Evolutionary conservation across 2,113 vertebrate genomes (phyloP), one percentile per base, ranked within the genome.

Genomic region (Notarius quadriscutis): DNA sequence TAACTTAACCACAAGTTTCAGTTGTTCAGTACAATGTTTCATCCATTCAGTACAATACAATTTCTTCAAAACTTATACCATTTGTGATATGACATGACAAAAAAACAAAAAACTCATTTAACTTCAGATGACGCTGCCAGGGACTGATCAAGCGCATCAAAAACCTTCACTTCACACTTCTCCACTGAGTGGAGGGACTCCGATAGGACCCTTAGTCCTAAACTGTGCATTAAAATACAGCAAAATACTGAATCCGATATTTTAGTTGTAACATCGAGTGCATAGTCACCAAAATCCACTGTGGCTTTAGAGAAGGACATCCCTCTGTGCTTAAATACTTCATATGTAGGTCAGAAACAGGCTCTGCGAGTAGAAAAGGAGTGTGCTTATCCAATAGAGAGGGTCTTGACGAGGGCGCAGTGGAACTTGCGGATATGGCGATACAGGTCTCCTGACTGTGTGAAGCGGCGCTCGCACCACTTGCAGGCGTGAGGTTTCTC

Each of bases 391-490:
- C 95, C 94, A 9, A 96, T 94, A 89, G 95, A 92, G 27, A 99
- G 95, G 60, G 97, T 96, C 95, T 97, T 97, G 41, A 98, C 96
- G 88, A 98, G 96, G 95, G 97, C 97, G 90, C 97, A 98, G 95
- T 99, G 98, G 94, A 99, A 99, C 96, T 99, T 99, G 93, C 98
- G 97, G 92, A 98, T 97, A 48, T 99, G 98, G 93, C 98, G 97
- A 92, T 99, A 99, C 58, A 99, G 94, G 93, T 99, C 98, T 41
- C 98, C 98, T 0, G 98, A 99, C 94, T 99, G 98, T 0, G 98
- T 99, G 95, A 99, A 99, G 60, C 98, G 97, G 80, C 98, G 96
- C 90, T 97, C 97, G 0, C 98, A 99, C 98, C 98, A 99, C 94
- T 97, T 98, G 92, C 98, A 99, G 25, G 97, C 97, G 1, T 99